phyloP scores from a whole-genome alignment of 2,797 vertebrate genomes.

The Thamnophis elegans region DNA sequence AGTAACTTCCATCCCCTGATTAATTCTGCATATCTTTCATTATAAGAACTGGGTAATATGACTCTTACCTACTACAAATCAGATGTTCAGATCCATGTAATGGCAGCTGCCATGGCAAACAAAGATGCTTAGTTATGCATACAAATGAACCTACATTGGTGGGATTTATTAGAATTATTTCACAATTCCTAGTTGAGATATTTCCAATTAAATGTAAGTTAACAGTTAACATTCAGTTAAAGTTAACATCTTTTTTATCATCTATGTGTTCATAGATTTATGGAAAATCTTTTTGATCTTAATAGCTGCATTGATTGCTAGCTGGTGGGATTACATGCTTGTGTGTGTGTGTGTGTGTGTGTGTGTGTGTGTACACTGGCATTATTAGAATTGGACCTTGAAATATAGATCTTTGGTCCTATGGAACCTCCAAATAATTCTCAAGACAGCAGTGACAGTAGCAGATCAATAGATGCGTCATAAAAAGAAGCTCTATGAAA shows the following conservation, averaged over 20 bases:
- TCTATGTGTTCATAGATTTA: neutral
- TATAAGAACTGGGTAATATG: slow-evolving; percentile 2
- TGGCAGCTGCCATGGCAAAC: slow-evolving; percentile 25
- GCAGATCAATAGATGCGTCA: neutral
- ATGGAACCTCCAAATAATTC: neutral
- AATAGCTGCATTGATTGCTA: neutral
- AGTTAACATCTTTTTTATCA: neutral
- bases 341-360: neutral
- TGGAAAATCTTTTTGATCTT: neutral
- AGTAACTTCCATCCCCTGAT: neutral
- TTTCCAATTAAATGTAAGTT: neutral
- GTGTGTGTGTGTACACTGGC: neutral
- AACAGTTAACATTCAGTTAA: neutral
- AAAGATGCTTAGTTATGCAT: neutral
- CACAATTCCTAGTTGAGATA: neutral
- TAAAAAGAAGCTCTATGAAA: neutral
- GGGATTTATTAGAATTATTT: neutral
- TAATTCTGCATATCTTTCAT: slow-evolving; percentile 19
- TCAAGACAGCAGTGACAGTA: neutral
- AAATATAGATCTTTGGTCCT: neutral
- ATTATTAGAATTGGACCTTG: neutral
- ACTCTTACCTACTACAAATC: slow-evolving; percentile 23
- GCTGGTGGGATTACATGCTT: neutral
- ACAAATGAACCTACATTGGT: neutral
- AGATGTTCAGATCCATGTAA: slow-evolving; percentile 8